phyloP scores from a whole-genome alignment of 1,140 invertebrate species.

The Papilio xuthus region DNA sequence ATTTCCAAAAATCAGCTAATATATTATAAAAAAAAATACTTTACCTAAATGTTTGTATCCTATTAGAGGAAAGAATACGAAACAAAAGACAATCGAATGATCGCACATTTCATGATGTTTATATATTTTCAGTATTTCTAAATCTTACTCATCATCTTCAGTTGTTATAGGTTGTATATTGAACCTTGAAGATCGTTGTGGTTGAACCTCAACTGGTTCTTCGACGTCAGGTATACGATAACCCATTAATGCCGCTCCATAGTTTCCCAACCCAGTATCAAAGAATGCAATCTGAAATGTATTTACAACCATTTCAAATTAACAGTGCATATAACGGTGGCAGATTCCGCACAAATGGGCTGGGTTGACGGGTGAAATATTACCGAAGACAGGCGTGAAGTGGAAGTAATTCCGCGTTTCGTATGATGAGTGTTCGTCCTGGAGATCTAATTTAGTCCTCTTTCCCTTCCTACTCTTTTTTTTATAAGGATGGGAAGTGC shows the following conservation, averaged over 20 bases:
- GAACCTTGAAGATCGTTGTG: conserved; percentile 17
- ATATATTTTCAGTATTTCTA: neutral
- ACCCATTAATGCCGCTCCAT: conserved; percentile 20
- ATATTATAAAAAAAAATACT: no score
- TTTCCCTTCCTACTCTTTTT: no score
- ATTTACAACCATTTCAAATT: neutral
- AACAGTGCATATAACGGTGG: no score
- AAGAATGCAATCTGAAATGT: conserved; percentile 6
- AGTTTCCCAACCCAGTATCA: conserved; percentile 8
- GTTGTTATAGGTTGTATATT: conserved; percentile 2
- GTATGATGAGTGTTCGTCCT: no score
- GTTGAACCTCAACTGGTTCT: conserved; percentile 10
- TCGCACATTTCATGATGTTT: neutral
- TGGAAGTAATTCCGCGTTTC: no score
- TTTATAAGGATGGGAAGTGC: no score
- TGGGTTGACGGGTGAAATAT: no score
- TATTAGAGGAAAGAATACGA: neutral
- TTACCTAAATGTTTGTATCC: no score
- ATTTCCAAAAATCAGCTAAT: no score
- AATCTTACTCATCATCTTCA: neutral
- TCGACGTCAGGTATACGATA: conserved; percentile 17
- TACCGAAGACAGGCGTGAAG: no score
- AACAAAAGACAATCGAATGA: neutral
- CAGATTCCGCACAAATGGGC: no score
- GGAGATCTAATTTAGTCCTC: no score